These are phyloP conservation scores for Ochotona princeps DNA, from an alignment of 2,113 vertebrate genomes.

Conservation along the genomic window DNA sequence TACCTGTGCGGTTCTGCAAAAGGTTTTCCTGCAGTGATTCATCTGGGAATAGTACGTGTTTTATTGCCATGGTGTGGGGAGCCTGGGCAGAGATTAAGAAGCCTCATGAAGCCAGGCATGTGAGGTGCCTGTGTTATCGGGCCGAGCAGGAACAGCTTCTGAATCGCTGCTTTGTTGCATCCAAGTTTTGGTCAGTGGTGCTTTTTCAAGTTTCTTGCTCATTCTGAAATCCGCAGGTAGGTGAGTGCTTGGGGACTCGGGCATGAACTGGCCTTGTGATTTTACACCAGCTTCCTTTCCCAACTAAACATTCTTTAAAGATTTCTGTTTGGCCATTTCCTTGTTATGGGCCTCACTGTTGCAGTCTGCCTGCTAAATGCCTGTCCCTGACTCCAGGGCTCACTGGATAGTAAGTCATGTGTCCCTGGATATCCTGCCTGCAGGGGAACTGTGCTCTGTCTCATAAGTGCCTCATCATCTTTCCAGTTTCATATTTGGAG, in stretches of 20 bases:
- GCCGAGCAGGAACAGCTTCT: neutral
- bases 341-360: neutral
- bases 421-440: neutral
- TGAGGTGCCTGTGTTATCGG: neutral
- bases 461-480: neutral
- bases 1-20: neutral
- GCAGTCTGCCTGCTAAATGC: neutral
- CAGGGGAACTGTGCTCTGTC: neutral
- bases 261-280: constrained; percentile 14
- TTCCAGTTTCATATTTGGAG: constrained; percentile 16
- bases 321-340: neutral
- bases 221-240: constrained; percentile 27
- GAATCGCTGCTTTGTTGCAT: neutral
- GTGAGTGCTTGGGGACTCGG: neutral
- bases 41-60: neutral
- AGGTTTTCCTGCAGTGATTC: neutral
- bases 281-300: constrained; percentile 17
- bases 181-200: neutral
- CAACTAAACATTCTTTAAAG: constrained; percentile 5
- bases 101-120: neutral
- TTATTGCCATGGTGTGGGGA: neutral
- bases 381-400: neutral
- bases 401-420: neutral
- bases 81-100: neutral
- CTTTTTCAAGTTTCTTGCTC: constrained; percentile 4